phyloP scores from a whole-genome alignment of 2,797 vertebrate species.

The Chromobotia macracanthus region DNA sequence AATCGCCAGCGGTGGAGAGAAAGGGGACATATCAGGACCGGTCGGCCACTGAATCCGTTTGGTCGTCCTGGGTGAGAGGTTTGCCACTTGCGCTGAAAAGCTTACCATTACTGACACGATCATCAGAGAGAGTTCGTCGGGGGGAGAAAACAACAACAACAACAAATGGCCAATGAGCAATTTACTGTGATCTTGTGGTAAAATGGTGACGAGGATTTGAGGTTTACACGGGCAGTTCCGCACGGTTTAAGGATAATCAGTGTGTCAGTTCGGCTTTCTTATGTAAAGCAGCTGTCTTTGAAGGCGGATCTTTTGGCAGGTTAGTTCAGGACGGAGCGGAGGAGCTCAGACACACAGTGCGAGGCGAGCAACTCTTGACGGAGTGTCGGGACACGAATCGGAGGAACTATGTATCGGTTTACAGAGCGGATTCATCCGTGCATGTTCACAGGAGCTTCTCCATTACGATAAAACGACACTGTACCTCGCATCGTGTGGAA shows the following conservation, averaged over 20 bases:
- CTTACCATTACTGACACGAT: conserved; percentile 46
- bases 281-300: conserved; percentile 92
- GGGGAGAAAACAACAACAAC: conserved; percentile 58
- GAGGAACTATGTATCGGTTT: conserved; percentile 31
- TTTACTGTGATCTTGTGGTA: conserved; percentile 74
- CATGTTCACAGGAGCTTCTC: not conserved
- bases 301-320: conserved; percentile 88
- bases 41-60: conserved; percentile 33
- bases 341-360: conserved; percentile 43
- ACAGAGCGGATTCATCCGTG: conserved; percentile 32
- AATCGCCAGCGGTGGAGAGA: conserved; percentile 60
- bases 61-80: conserved; percentile 62
- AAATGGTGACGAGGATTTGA: conserved; percentile 73
- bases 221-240: conserved; percentile 81
- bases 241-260: conserved; percentile 88
- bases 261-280: conserved; percentile 94
- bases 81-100: conserved; percentile 52
- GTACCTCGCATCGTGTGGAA: not conserved
- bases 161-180: conserved; percentile 70
- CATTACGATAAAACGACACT: conserved; percentile 4
- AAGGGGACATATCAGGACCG: conserved; percentile 47
- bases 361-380: conserved; percentile 70
- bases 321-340: conserved; percentile 76
- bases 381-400: conserved; percentile 38
- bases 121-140: conserved; percentile 46